phyloP scores from a whole-genome alignment of 2,113 vertebrate species.

The Oncorhynchus tshawytscha region DNA sequence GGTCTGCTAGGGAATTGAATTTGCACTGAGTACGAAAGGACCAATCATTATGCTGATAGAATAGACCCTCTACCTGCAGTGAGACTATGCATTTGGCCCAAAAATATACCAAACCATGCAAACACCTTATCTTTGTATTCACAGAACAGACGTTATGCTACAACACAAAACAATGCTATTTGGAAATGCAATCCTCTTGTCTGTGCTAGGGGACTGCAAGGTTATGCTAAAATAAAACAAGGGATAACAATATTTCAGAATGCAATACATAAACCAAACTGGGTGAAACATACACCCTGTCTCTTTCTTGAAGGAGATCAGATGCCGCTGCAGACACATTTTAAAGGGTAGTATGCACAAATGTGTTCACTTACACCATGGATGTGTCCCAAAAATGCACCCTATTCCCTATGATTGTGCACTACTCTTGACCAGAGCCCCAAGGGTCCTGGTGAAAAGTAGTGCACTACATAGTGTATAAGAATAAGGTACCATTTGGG shows the following conservation, averaged over 20 bases:
- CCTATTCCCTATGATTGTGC: no score
- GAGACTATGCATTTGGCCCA: not conserved
- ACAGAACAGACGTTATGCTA: constrained; percentile 2
- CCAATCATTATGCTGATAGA: constrained; percentile 12
- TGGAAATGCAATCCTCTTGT: constrained; percentile 3
- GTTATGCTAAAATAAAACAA: constrained; percentile 12
- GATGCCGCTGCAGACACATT: constrained; percentile 28
- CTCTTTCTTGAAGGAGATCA: constrained; percentile 5
- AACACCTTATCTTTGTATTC: constrained; percentile 23
- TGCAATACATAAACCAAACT: constrained; percentile 38
- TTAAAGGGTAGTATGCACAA: constrained; percentile 34
- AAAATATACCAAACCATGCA: constrained; percentile 24
- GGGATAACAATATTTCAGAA: constrained; percentile 22
- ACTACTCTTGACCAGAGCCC: no score
- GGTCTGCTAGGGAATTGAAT: constrained; percentile 27
- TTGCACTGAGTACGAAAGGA: constrained; percentile 19
- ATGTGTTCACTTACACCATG: not conserved
- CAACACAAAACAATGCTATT: constrained; percentile 23
- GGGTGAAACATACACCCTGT: constrained; percentile 16
- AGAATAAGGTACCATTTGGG: constrained; percentile 1
- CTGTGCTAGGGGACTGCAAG: not conserved
- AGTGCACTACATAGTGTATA: not conserved
- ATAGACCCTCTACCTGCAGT: not conserved
- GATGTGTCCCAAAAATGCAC: no score
- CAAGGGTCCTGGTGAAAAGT: no score